Evolutionary conservation across 2,113 vertebrate genomes (phyloP).

Genomic region (Bos javanicus): DNA sequence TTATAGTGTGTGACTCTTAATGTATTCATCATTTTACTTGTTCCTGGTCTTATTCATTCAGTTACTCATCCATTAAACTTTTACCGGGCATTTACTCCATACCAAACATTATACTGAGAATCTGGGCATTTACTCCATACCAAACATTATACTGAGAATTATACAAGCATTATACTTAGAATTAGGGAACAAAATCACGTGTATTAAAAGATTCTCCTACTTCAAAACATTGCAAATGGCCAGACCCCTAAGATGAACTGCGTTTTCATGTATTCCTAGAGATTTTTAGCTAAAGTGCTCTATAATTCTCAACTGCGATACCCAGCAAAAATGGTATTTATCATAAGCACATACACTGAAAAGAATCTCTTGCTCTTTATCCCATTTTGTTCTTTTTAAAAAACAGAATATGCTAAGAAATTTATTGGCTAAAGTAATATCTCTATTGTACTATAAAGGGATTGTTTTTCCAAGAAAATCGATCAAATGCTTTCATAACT

Average conservation of each 20-base stretch:
- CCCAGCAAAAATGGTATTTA: not conserved
- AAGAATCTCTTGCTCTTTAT: not conserved
- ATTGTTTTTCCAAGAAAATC: slow-evolving; percentile 57
- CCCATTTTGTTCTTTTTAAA: not conserved
- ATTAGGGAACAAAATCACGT: not conserved
- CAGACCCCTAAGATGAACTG: not conserved
- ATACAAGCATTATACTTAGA: not conserved
- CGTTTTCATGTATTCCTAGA: not conserved
- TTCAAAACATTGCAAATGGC: not conserved
- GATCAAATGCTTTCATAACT: slow-evolving; percentile 50
- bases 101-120: not conserved
- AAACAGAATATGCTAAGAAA: slow-evolving; percentile 8
- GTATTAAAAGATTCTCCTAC: not conserved
- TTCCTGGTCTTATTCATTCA: not conserved
- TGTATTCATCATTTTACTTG: not conserved
- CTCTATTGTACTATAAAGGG: slow-evolving; percentile 9
- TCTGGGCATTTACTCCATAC: not conserved
- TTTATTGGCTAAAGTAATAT: not conserved
- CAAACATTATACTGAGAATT: not conserved
- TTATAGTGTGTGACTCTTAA: not conserved
- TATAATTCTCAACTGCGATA: not conserved
- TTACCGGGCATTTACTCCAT: not conserved
- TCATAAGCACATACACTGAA: slow-evolving; percentile 5
- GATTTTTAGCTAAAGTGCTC: not conserved
- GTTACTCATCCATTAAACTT: not conserved